Percentiles rank a stretch among this genome's conserved stretches.
Evolutionary conservation across 2,888 invertebrate genomes (phyloP).

Genomic region (Leptarthrus brevirostris): DNA sequence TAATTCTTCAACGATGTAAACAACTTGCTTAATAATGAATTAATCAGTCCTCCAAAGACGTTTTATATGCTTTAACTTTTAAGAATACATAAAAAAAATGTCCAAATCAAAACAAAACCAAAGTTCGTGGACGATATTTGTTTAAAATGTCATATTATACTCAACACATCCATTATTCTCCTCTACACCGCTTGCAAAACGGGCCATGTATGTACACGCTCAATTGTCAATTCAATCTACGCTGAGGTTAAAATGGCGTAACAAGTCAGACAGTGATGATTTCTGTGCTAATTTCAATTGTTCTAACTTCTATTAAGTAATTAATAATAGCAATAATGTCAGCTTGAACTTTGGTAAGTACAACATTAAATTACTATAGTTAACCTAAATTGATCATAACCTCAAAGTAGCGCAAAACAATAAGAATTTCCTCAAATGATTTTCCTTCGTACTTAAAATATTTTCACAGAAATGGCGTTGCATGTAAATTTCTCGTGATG

Average conservation of each 20-base stretch:
- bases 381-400: constrained; percentile 54
- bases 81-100: no score
- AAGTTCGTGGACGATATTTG: constrained; percentile 45
- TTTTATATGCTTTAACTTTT: no score
- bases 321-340: constrained; percentile 13
- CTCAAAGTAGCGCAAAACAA: constrained; percentile 49
- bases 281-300: constrained; percentile 36
- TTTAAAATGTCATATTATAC: constrained; percentile 29
- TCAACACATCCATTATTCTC: neutral
- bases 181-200: neutral
- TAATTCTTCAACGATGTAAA: neutral
- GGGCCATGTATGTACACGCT: neutral
- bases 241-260: constrained; percentile 52
- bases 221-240: neutral
- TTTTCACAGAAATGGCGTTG: constrained; percentile 38
- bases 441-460: neutral
- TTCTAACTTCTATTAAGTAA: constrained; percentile 18
- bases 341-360: constrained; percentile 46
- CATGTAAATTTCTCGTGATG: constrained; percentile 38
- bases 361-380: constrained; percentile 1
- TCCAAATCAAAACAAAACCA: constrained; percentile 43
- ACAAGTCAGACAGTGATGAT: constrained; percentile 34
- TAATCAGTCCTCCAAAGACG: no score
- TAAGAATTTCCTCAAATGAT: neutral
- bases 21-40: no score